A percentile compares a stretch with the other conserved stretches of the same genome.
phyloP scores from a whole-genome alignment of 2,797 vertebrate species.

The Takifugu ocellatus region DNA sequence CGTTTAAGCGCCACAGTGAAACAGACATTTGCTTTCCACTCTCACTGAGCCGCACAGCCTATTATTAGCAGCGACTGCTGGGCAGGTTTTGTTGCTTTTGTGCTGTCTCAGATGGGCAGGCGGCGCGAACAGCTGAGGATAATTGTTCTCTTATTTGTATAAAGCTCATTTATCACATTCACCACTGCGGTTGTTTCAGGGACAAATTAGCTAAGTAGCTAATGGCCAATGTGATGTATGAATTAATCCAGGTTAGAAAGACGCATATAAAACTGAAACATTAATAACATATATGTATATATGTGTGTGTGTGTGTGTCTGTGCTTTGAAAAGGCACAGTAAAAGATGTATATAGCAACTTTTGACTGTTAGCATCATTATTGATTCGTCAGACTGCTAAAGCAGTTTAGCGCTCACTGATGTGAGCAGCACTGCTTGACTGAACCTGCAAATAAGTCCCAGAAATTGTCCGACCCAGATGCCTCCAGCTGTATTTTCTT shows the following conservation, averaged over 20 bases:
- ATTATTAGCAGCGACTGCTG: constrained; percentile 8
- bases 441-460: constrained; percentile 18
- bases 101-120: not conserved
- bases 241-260: constrained; percentile 44
- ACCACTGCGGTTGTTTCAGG: constrained; percentile 35
- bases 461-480: constrained; percentile 6
- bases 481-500: constrained; percentile 13
- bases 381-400: not conserved
- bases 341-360: too few relatives aligned
- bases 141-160: constrained; percentile 47
- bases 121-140: constrained; percentile 20
- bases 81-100: too few relatives aligned
- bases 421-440: constrained; percentile 5
- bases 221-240: constrained; percentile 40
- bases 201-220: constrained; percentile 36
- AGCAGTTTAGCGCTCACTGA: constrained; percentile 10
- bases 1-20: constrained; percentile 22
- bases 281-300: constrained; percentile 1
- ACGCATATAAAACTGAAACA: constrained; percentile 29
- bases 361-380: not conserved
- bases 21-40: constrained; percentile 31
- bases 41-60: constrained; percentile 12
- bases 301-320: too few relatives aligned
- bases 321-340: not conserved
- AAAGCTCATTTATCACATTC: constrained; percentile 48